phyloP scores from a whole-genome alignment of 2,797 vertebrate species.

The Cetoscarus ocellatus region DNA sequence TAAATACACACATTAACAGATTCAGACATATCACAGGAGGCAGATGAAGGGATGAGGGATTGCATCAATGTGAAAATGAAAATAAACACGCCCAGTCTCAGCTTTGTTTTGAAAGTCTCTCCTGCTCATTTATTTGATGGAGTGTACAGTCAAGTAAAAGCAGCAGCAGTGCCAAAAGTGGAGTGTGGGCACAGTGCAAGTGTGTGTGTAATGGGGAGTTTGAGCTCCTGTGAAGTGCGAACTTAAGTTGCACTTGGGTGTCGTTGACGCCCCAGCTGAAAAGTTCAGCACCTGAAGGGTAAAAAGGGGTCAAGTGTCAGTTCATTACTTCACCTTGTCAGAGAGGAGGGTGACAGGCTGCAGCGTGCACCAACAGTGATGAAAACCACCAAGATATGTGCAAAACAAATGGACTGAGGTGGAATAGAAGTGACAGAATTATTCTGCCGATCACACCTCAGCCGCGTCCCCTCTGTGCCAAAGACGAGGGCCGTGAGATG shows the following conservation, averaged over 20 bases:
- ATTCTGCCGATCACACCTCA: conserved; percentile 57
- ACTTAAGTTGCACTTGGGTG: conserved; percentile 45
- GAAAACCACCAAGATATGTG: conserved; percentile 32
- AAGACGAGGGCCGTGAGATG: conserved; percentile 42
- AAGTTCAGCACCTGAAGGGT: conserved; percentile 62
- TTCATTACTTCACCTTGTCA: conserved; percentile 61
- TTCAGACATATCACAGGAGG: conserved; percentile 19
- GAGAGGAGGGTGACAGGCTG: conserved; percentile 50
- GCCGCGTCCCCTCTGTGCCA: conserved; percentile 8
- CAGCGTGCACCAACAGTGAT: conserved; percentile 20
- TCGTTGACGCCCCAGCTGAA: conserved; percentile 36
- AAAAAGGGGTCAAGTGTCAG: conserved; percentile 56
- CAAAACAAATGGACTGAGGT: conserved; percentile 32
- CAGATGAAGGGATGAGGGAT: conserved; percentile 39
- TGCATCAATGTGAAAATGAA: conserved; percentile 60
- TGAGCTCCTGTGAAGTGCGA: conserved; percentile 37
- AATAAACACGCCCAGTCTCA: conserved; percentile 74
- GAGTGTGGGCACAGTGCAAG: conserved; percentile 13
- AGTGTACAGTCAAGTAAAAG: conserved; percentile 65
- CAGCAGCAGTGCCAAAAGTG: conserved; percentile 44
- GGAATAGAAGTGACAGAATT: conserved; percentile 58
- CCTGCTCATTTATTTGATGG: conserved; percentile 77
- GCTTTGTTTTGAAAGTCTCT: conserved; percentile 76
- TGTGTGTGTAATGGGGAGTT: conserved; percentile 8
- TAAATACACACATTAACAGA: neutral